These are phyloP conservation scores for Brachystomella parvula DNA, from an alignment of 1,140 invertebrate species.

Conservation along the genomic window DNA sequence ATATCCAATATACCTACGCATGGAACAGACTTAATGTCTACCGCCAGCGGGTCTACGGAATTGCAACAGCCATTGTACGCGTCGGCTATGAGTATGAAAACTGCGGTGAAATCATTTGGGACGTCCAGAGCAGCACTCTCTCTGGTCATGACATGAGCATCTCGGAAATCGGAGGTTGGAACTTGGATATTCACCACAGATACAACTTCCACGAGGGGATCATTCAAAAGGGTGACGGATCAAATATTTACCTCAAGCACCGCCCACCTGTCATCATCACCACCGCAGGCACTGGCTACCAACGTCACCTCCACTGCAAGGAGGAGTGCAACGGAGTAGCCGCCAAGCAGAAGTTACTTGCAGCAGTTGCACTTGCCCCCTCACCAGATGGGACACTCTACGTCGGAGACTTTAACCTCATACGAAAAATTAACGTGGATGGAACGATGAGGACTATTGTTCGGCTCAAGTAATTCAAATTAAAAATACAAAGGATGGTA, in stretches of 20 bases:
- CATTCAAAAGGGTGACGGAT: slow-evolving; percentile 92
- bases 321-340: slow-evolving; percentile 73
- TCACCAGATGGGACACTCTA: slow-evolving; percentile 88
- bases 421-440: slow-evolving; percentile 79
- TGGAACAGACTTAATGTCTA: slow-evolving; percentile 97
- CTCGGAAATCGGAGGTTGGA: slow-evolving; percentile 92
- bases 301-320: slow-evolving; percentile 69
- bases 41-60: slow-evolving; percentile 82
- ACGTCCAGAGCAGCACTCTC: slow-evolving; percentile 85
- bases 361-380: slow-evolving; percentile 81
- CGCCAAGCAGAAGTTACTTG: slow-evolving; percentile 69
- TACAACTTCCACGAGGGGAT: slow-evolving; percentile 98
- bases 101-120: slow-evolving; percentile 90
- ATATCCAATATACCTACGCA: slow-evolving; percentile 90
- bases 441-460: slow-evolving; percentile 80
- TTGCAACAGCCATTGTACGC: slow-evolving; percentile 82
- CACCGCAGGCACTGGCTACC: slow-evolving; percentile 86
- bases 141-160: slow-evolving; percentile 94
- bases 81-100: slow-evolving; percentile 92
- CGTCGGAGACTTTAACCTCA: slow-evolving; percentile 92
- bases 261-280: slow-evolving; percentile 82
- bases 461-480: slow-evolving; percentile 67
- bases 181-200: slow-evolving; percentile 91
- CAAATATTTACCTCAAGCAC: slow-evolving; percentile 90
- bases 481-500: slow-evolving; percentile 1